These are phyloP conservation scores for Cepaea hortensis DNA, from an alignment of 2,888 invertebrate species.

Conservation along the genomic window DNA sequence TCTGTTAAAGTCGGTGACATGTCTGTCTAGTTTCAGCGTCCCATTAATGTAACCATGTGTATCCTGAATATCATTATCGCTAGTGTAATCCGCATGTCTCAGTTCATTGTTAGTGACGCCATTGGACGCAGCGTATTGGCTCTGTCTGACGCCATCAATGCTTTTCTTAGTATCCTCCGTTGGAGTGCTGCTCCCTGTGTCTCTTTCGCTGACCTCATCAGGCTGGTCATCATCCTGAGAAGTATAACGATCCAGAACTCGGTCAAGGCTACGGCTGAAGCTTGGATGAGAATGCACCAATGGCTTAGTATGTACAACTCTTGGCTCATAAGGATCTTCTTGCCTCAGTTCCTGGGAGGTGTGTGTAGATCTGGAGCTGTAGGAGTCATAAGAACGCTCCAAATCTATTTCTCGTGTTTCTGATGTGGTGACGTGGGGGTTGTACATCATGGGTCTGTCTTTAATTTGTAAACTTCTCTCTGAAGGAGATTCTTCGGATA, in stretches of 20 bases:
- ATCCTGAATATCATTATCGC: neutral
- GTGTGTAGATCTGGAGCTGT: constrained; percentile 2
- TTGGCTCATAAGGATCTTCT: neutral
- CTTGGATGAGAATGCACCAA: constrained; percentile 3
- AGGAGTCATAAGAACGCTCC: constrained; percentile 21
- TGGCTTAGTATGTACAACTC: neutral
- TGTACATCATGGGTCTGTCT: neutral
- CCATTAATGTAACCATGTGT: neutral
- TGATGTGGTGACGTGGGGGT: neutral
- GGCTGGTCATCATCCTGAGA: neutral
- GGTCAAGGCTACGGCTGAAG: neutral
- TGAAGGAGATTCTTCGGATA: neutral
- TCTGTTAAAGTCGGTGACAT: neutral
- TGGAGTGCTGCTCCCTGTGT: neutral
- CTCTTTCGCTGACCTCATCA: neutral
- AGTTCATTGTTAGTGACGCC: neutral
- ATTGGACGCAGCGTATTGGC: neutral
- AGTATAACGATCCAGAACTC: neutral
- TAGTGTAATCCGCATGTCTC: neutral
- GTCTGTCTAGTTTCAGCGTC: neutral
- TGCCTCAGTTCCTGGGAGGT: neutral
- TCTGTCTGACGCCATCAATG: neutral
- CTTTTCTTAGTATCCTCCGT: neutral
- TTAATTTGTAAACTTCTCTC: neutral
- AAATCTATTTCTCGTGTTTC: neutral